A percentile compares a stretch with the other conserved stretches of the same genome.
Evolutionary conservation across 2,888 invertebrate species (phyloP).

Genomic region (Lasioglossum leucozonium): DNA sequence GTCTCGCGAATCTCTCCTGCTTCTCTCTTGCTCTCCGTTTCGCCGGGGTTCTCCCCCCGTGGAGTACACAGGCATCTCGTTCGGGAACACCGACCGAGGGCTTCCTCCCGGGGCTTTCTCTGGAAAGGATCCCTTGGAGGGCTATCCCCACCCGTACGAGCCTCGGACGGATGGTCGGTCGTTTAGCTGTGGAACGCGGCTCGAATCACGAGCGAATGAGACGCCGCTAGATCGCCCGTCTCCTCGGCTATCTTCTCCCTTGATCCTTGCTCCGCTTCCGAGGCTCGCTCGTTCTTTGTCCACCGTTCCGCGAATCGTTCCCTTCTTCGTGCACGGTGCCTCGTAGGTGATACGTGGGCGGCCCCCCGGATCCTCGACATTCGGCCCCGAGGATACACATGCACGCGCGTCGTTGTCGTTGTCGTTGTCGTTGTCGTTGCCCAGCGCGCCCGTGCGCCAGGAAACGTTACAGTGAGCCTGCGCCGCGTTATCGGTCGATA

Average conservation of each 20-base stretch:
- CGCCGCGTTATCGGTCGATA: constrained; percentile 73
- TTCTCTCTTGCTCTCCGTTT: background rate
- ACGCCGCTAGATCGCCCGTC: constrained; percentile 56
- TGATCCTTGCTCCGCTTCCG: constrained; percentile 57
- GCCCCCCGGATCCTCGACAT: constrained; percentile 62
- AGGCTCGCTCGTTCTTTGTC: constrained; percentile 52
- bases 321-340: constrained; percentile 53
- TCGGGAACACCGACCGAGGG: constrained; percentile 41
- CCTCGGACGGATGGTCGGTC: constrained; percentile 45
- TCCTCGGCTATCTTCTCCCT: constrained; percentile 46
- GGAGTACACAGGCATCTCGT: constrained; percentile 27
- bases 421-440: constrained; percentile 2
- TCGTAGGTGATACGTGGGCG: constrained; percentile 72
- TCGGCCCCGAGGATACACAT: constrained; percentile 6
- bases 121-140: constrained; percentile 56
- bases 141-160: constrained; percentile 56
- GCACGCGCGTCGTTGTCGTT: constrained; percentile 26
- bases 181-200: constrained; percentile 56
- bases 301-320: constrained; percentile 68
- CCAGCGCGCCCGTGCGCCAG: constrained; percentile 33
- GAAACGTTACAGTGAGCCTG: constrained; percentile 63
- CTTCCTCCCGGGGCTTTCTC: constrained; percentile 55
- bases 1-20: background rate
- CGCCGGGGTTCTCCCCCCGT: constrained; percentile 44
- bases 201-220: constrained; percentile 69